phyloP scores from a whole-genome alignment of 2,113 vertebrate species.

The Carassius carassius region DNA sequence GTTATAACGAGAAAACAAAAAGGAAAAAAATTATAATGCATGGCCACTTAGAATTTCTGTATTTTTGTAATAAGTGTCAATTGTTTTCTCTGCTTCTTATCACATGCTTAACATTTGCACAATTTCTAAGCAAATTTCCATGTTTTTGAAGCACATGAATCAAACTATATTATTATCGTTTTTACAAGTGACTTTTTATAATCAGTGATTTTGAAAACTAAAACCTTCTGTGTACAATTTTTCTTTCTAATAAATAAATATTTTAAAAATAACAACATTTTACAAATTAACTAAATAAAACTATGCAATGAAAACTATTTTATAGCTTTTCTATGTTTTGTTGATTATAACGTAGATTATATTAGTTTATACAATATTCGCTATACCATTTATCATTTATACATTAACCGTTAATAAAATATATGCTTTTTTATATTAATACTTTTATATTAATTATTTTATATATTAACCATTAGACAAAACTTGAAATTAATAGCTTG shows the following conservation, averaged over 20 bases:
- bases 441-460: no score
- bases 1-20: no score
- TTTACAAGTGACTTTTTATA: not conserved
- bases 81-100: not conserved
- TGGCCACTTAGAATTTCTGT: no score
- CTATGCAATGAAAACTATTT: not conserved
- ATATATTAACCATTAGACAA: no score
- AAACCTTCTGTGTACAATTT: not conserved
- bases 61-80: not conserved
- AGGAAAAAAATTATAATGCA: no score
- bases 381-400: no score
- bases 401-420: not conserved
- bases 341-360: not conserved
- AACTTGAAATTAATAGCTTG: no score
- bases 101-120: conserved; percentile 2
- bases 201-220: not conserved
- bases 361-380: not conserved
- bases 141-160: not conserved
- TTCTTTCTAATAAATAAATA: not conserved
- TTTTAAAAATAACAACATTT: not conserved
- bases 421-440: not conserved
- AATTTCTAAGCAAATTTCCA: not conserved
- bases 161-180: not conserved
- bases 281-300: not conserved
- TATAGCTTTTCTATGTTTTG: not conserved